Percentiles rank a stretch among this genome's conserved stretches.
These are phyloP conservation scores for Tyrannus savana DNA, from an alignment of 2,113 vertebrate genomes.

Conservation along the genomic window DNA sequence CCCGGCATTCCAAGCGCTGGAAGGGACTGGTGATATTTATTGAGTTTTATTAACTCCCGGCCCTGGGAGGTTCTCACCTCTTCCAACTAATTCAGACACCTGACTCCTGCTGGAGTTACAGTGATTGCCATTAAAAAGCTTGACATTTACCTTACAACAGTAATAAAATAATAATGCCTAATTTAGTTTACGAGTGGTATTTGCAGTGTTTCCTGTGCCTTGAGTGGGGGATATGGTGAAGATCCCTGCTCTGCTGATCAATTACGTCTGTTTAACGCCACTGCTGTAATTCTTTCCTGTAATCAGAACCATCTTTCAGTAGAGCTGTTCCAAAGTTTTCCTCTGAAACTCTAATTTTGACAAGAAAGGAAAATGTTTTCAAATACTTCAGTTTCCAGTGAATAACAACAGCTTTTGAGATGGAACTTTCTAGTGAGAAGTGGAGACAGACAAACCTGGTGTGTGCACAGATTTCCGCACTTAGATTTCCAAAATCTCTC, in stretches of 20 bases:
- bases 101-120: background rate
- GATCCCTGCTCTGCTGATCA: slow-evolving; percentile 24
- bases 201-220: slow-evolving; percentile 49
- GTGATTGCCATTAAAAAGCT: slow-evolving; percentile 53
- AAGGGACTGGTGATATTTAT: slow-evolving; percentile 14
- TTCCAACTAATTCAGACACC: background rate
- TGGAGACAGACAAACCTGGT: background rate
- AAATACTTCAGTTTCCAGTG: slow-evolving; percentile 11
- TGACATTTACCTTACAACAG: slow-evolving; percentile 65
- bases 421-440: background rate
- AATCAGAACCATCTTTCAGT: slow-evolving; percentile 32
- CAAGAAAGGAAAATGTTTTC: slow-evolving; percentile 27
- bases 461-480: background rate
- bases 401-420: slow-evolving; percentile 34
- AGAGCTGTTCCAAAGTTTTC: slow-evolving; percentile 35
- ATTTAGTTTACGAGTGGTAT: slow-evolving; percentile 56
- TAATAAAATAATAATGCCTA: slow-evolving; percentile 63
- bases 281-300: slow-evolving; percentile 48
- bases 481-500: background rate
- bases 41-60: slow-evolving; percentile 54
- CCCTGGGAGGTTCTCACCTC: slow-evolving; percentile 11
- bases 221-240: slow-evolving; percentile 47
- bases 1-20: background rate
- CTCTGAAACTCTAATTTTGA: slow-evolving; percentile 33
- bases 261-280: slow-evolving; percentile 33